phyloP scores from a whole-genome alignment of 2,113 vertebrate genomes.

The Chloropsis cyanopogon region DNA sequence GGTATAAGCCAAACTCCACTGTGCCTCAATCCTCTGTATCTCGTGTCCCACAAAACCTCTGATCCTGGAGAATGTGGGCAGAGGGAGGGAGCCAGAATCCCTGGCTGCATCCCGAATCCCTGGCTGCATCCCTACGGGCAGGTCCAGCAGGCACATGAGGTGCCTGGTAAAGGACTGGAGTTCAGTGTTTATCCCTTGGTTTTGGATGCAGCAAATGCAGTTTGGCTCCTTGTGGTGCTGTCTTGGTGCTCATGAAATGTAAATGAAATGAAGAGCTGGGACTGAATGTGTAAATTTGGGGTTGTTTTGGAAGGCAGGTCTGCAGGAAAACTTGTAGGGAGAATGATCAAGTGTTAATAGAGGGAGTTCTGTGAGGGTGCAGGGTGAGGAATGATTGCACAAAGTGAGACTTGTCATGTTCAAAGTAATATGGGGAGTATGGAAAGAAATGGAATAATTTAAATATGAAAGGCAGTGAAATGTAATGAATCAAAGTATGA shows the following conservation, averaged over 20 bases:
- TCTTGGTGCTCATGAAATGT: not conserved
- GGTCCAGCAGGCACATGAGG: fast-evolving
- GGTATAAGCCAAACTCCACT: not conserved
- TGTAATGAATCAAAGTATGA: conserved; percentile 43
- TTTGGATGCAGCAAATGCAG: not conserved
- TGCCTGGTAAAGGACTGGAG: fast-evolving
- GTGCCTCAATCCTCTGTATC: fast-evolving
- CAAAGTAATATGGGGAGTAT: not conserved
- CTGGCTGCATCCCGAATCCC: too few species aligned
- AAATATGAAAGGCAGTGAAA: conserved; percentile 46
- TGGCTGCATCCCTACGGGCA: too few species aligned
- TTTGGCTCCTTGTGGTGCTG: not conserved
- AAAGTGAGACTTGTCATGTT: not conserved
- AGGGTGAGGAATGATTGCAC: not conserved
- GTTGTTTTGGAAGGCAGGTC: not conserved
- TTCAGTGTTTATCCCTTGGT: not conserved
- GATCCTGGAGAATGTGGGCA: not conserved
- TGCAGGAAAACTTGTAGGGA: not conserved
- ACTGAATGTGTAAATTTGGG: not conserved
- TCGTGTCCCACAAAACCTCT: not conserved
- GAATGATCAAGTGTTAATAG: not conserved
- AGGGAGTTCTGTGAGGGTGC: not conserved
- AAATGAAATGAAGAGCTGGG: not conserved
- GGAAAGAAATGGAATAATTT: conserved; percentile 17
- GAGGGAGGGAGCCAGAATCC: not conserved